Evolutionary conservation across 1,140 invertebrate species (phyloP), one percentile per base, ranked within the genome.

Genomic region (Melitaea cinxia): DNA sequence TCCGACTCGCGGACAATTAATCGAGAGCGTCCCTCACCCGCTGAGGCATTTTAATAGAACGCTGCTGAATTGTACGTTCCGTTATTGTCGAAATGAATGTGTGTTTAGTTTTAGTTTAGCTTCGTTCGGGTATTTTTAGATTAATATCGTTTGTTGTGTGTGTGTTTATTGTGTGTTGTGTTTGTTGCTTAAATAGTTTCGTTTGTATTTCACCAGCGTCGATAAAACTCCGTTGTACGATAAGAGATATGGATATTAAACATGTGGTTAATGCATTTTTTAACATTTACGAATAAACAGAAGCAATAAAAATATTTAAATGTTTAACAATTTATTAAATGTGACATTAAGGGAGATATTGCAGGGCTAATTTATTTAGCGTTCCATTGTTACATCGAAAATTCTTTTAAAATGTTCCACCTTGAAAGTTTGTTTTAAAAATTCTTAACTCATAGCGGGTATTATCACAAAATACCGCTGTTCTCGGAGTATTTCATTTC

Each of bases 401-500:
- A 23, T 35, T 21, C 30, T 35, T 5, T 54, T 54, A 35, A 4
- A 0, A 35, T n/a, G 3, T 12, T 37, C 0, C 12, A 4, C 2
- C n/a, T 17, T 15, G 1, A 19, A 42, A 47, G 7, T 21, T 47
- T 47, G 19, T 2, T 21, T 47, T 23, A 47, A 47, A 24, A 23
- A 23, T 17, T 47, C 2, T 47, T 23, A 10, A 2, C 1, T 17
- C 4, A 47, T 12, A 21, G 3, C 17, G 14, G 19, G 1, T 3
- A 21, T 14, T 47, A 47, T 23, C 10, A 21, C 21, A 47, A 47
- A 24, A 47, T 47, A 23, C 39, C 7, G 35, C 23, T 52, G 26
- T 47, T 24, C 24, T 26, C 9, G 10, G 14, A 47, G 54, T 58
- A 58, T 58, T 58, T 58, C 54, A 56, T 58, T 58, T 47, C 23